phyloP scores from a whole-genome alignment of 1,140 invertebrate genomes.

The Nomia melanderi region DNA sequence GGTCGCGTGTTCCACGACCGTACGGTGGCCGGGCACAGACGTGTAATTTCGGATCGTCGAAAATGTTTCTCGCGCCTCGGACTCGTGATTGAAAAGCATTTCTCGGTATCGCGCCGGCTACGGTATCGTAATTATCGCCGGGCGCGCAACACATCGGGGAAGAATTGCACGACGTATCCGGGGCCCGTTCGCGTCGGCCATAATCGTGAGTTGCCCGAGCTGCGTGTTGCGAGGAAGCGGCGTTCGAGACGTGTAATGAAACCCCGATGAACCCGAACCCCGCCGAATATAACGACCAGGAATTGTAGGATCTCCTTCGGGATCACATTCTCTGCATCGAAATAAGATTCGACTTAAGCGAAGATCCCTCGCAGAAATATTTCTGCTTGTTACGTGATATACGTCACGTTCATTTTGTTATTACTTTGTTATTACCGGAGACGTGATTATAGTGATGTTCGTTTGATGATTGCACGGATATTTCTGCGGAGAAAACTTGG shows the following conservation, averaged over 20 bases:
- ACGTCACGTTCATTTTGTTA: no score
- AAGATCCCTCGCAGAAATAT: not conserved
- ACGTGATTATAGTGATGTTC: no score
- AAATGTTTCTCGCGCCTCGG: slow-evolving; percentile 43
- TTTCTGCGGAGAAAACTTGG: no score
- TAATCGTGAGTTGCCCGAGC: slow-evolving; percentile 1
- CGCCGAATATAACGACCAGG: not conserved
- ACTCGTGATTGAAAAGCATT: slow-evolving; percentile 49
- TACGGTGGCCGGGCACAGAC: slow-evolving; percentile 5
- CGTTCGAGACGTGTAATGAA: slow-evolving; percentile 36
- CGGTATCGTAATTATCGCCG: slow-evolving; percentile 44
- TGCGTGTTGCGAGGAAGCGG: slow-evolving; percentile 18
- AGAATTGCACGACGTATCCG: slow-evolving; percentile 32
- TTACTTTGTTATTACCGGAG: no score
- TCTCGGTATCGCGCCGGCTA: slow-evolving; percentile 37
- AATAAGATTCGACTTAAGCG: not conserved
- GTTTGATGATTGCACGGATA: no score
- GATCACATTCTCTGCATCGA: not conserved
- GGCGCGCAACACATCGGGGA: not conserved
- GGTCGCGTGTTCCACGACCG: slow-evolving; percentile 17
- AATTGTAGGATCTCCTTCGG: not conserved
- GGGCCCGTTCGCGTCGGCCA: not conserved
- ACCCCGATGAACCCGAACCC: slow-evolving; percentile 25
- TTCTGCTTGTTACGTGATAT: no score
- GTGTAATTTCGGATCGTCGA: slow-evolving; percentile 48